Base-by-base conservation (phyloP, 2,888 invertebrate genomes). In the Volucella zonaria region DNA sequence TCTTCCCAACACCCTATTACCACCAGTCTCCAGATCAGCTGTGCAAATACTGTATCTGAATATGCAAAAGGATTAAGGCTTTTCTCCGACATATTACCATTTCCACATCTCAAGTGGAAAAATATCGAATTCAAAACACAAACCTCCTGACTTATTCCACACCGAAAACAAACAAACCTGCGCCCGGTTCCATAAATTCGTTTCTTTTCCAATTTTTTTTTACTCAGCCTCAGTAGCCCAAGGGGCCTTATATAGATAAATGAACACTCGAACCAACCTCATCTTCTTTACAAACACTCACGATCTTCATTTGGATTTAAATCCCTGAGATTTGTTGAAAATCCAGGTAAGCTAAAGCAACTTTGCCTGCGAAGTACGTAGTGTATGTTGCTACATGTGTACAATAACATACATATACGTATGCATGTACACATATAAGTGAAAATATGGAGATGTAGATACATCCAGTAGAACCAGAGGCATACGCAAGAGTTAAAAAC, bases 251-350 rank as follows among this genome's bases (percentile, higher is more conserved):
- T 31, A 31, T 31, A 31, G 6, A 31, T 31, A 31, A 31, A 31
- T 31, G 31, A 31, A 6, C 31, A 31, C 56, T 47, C 70, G 47
- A 31, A 47, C 38, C 31, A 49, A 42, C 52, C 40, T 43, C 15
- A 78, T 66, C 43, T 64, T 42, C 66, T 40, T 10, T 61, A 62
- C 68, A 75, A 76, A 70, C 66, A 76, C 62, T 64, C 49, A 68
- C 59, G 68, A 83, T 83, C 74, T 75, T 83, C 68, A 83, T 79
- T 75, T 38, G 59, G 75, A 56, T 71, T 79, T 83, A 71, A 83
- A 83, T 76, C 79, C 83, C 79, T 54, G 4, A 66, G 79, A 71
- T 79, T 78, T 78, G 62, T 43, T 40, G 47, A 59, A 67, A 67
- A 82, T 77, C 73, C 73, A 45, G 67, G 45, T 40, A 68, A 62